Base-by-base conservation (phyloP, 2,797 vertebrate genomes). In the Eurystomus glaucurus region DNA sequence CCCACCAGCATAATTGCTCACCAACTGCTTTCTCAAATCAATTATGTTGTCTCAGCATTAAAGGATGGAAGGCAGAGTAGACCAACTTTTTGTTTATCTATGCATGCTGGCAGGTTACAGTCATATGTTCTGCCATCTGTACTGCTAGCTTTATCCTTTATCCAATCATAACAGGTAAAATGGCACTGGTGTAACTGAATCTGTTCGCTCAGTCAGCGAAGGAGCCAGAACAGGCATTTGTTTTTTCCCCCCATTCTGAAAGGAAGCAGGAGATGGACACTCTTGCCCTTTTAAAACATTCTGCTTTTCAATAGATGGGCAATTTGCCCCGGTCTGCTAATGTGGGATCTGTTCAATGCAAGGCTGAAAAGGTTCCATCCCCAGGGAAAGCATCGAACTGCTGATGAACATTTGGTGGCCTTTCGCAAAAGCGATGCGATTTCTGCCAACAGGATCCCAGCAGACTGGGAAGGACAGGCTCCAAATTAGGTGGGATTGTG, bases 341-440 rank as follows among this genome's bases (percentile, higher is more conserved):
- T 97, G 85, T 96, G 97, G 91, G 93, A 97, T 93, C 92, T 97
- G 94, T 65, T 96, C 96, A 96, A 81, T 88, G 93, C 81, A 94
- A 97, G 96, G 97, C 96, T 98, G 97, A 90, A 98, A 98, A 97
- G 97, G 97, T 98, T 98, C 88, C 95, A 85, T 96, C 97, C 93
- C 97, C 3, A 2, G 97, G 96, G 97, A 97, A 66, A 93, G 93
- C 96, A 95, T 60, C 45, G 45, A 97, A 81, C 96, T 93, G 91
- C 94, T 91, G 93, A 96, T 90, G 96, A 97, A 96, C 97, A 98
- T 98, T 97, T 97, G 97, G 97, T 97, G 97, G 97, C 97, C 97
- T 98, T 98, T 98, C 96, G 92, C 95, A 90, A 80, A 91, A 96
- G 75, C 3, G 3, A 97, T 85, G 90, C 1, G 26, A 76, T 94